Percentiles rank a stretch among this genome's conserved stretches.
Evolutionary conservation across 2,113 vertebrate genomes (phyloP).

Genomic region (Myotis yumanensis): DNA sequence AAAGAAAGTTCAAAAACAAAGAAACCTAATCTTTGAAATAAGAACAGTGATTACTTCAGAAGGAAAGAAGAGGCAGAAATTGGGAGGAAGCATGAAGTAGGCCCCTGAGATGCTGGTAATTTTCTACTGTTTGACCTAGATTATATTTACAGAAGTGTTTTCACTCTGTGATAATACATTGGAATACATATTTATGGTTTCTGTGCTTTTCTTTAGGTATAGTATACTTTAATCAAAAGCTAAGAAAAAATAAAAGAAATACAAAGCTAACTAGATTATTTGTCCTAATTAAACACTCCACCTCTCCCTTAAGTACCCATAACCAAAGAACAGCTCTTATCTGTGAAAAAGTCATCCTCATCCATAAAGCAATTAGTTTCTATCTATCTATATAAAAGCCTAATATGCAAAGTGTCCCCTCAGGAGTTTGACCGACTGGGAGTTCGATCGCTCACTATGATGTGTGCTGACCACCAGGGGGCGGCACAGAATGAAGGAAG

Average conservation of each 20-base stretch:
- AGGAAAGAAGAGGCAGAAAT: background rate
- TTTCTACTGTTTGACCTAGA: background rate
- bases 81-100: background rate
- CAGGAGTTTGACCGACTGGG: too few relatives aligned
- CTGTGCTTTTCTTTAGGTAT: background rate
- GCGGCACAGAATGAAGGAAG: too few relatives aligned
- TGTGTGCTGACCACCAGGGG: too few relatives aligned
- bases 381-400: too few relatives aligned
- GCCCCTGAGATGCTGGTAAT: background rate
- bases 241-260: background rate
- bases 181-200: background rate
- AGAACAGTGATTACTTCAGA: background rate
- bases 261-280: background rate
- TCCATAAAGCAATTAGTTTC: background rate
- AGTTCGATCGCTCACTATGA: too few relatives aligned
- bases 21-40: background rate
- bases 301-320: background rate
- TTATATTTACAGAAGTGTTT: background rate
- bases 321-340: background rate
- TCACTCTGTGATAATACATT: background rate
- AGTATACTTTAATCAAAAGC: background rate
- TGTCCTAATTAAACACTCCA: background rate
- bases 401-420: too few relatives aligned
- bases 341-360: background rate
- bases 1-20: background rate